These are phyloP conservation scores for Vollenhovia emeryi DNA, from an alignment of 1,140 invertebrate genomes.

Conservation along the genomic window DNA sequence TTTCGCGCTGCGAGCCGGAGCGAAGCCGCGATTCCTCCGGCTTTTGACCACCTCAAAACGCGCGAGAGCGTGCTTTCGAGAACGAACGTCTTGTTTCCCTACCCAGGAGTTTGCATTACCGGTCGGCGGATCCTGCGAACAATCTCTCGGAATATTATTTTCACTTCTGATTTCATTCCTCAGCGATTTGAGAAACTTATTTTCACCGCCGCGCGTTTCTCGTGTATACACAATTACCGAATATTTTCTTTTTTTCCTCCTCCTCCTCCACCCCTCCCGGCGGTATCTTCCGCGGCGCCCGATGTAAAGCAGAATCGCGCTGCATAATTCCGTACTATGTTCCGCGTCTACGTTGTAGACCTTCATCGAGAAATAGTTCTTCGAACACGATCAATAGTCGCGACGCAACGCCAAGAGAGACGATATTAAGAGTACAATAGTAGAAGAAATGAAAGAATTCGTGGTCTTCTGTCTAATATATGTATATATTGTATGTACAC, in stretches of 20 bases:
- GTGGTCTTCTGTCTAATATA: background rate
- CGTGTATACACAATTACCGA: background rate
- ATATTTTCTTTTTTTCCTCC: background rate
- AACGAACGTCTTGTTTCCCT: background rate
- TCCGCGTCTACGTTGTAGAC: background rate
- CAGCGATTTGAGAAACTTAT: background rate
- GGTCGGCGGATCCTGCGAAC: background rate
- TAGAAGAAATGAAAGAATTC: background rate
- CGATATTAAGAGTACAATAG: background rate
- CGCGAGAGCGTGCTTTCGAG: constrained; percentile 13
- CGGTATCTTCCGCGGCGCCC: background rate
- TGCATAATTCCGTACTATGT: background rate
- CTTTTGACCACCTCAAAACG: background rate
- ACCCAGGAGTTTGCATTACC: background rate
- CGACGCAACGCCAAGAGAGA: background rate
- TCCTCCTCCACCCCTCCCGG: too few species aligned
- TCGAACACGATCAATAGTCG: background rate
- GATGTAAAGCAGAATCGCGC: background rate
- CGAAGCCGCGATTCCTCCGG: constrained; percentile 3
- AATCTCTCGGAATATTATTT: background rate
- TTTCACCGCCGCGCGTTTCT: background rate
- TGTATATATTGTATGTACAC: background rate
- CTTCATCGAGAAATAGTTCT: constrained; percentile 1
- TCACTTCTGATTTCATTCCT: constrained; percentile 1
- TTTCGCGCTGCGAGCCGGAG: background rate